A percentile compares a stretch with the other conserved stretches of the same genome.
Conservation (phyloP, 1,140 invertebrate species). For the Bombus soroeensis region DNA sequence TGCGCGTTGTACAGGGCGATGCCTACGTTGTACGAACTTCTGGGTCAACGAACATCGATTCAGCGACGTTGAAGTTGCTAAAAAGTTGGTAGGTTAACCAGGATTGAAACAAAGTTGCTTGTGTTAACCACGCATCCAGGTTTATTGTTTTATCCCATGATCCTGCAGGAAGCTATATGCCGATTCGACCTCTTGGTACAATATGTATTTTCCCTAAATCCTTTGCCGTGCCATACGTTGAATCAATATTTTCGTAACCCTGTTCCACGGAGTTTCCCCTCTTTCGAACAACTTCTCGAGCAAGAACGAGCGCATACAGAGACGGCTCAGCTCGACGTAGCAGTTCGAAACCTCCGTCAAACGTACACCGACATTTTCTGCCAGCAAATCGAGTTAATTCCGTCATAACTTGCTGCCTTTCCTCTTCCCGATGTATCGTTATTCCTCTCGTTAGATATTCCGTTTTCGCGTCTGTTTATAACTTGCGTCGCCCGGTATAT, state of each 20-base stretch:
- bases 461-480: not conserved
- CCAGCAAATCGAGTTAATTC: slow-evolving; percentile 11
- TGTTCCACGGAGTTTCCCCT: not conserved
- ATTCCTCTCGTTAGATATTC: slow-evolving; percentile 18
- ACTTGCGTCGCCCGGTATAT: not conserved
- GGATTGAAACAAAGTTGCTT: not conserved
- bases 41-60: not conserved
- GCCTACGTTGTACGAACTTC: not conserved
- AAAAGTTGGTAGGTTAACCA: not conserved
- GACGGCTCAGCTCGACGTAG: not conserved
- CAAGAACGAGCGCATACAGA: not conserved
- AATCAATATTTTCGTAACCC: slow-evolving; percentile 23
- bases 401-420: not conserved
- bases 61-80: not conserved
- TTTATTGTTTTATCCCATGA: not conserved
- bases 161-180: not conserved
- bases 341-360: not conserved
- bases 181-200: not conserved
- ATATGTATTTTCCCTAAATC: not conserved
- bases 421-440: not conserved
- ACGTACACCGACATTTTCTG: slow-evolving; percentile 10
- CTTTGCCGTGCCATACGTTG: not conserved
- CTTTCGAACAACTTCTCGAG: not conserved
- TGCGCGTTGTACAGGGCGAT: not conserved
- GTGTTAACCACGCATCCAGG: not conserved